phyloP scores from a whole-genome alignment of 2,888 invertebrate genomes.

The Elgonia sp. region DNA sequence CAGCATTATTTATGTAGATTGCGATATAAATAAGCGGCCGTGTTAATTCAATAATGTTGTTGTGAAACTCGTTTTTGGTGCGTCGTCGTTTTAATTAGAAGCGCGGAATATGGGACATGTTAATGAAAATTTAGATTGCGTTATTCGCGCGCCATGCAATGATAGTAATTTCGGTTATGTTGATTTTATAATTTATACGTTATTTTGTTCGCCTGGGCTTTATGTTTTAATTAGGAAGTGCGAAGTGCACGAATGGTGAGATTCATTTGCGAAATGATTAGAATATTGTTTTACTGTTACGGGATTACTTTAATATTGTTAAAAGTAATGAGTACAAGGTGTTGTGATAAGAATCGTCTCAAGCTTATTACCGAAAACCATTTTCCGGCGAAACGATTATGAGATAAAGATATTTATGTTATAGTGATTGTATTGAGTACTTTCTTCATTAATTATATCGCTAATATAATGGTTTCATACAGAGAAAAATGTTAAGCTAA shows the following conservation, averaged over 20 bases:
- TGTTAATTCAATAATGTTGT: constrained; percentile 42
- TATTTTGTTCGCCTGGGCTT: constrained; percentile 25
- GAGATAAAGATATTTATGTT: constrained; percentile 16
- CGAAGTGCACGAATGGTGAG: not conserved
- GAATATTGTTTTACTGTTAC: constrained; percentile 24
- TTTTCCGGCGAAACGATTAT: constrained; percentile 37
- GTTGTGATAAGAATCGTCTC: constrained; percentile 47
- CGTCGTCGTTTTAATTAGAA: constrained; percentile 50
- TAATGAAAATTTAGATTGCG: constrained; percentile 37
- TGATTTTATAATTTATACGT: constrained; percentile 47
- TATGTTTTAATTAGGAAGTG: constrained; percentile 43
- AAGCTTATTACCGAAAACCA: constrained; percentile 39
- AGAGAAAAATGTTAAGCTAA: no score
- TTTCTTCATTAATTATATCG: no score
- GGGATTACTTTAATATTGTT: constrained; percentile 26
- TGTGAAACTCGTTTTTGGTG: constrained; percentile 17
- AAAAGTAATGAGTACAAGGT: constrained; percentile 36
- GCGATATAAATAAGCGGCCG: constrained; percentile 37
- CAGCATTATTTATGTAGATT: constrained; percentile 61
- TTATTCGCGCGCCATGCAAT: not conserved
- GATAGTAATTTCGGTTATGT: constrained; percentile 29
- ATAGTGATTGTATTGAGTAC: constrained; percentile 10
- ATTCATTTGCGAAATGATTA: constrained; percentile 24
- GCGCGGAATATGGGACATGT: constrained; percentile 34
- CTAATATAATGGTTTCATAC: no score